Evolutionary conservation across 2,888 invertebrate genomes (phyloP), one percentile per base, ranked within the genome.

Genomic region (Melanotus villosus): DNA sequence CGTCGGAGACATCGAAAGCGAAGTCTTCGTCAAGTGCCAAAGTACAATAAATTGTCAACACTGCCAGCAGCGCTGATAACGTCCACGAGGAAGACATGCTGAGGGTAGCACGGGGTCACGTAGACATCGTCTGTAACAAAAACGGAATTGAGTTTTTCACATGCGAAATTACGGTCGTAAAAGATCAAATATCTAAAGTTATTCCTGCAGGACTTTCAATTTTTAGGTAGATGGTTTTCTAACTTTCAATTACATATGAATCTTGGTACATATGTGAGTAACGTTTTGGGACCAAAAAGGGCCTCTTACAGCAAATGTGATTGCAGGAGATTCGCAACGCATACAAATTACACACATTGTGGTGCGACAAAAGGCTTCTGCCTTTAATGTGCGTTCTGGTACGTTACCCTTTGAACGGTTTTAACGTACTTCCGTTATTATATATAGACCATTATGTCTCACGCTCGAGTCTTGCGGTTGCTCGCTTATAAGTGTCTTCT

Each of bases 1-100:
- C 83, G 26, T 83, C 83, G 45, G 80, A 75, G 10, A 80, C 76
- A 62, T 85, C 85, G 75, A 85, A 85, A 23, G 80, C 84, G 71
- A 85, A 85, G 73, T 85, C 85, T 65, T 84, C 85, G 68, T 84
- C 84, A 57, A 73, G 56, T 3, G 73, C 74, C 16, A 68, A 54
- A 32, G 65, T 65, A 38, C 50, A 58, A 32, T 59, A 70, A 52
- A 71, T 58, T 52, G 71, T 69, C 69, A 76, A 69, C 76, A 74
- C 76, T 68, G 76, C 77, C 76, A 77, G 77, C 76, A 77, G 77
- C 67, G 74, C 64, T 68, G 74, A 68, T 70, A 74, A 65, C 32
- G 45, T 58, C 59, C 60, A 52, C 60, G 69, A 64, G 65, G 73
- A 72, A 73, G 73, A 72, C 77, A 77, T 77, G 62, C 21, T 72